Evolutionary conservation across 2,888 invertebrate genomes (phyloP).

Genomic region (Poecilobothrus nobilitatus): DNA sequence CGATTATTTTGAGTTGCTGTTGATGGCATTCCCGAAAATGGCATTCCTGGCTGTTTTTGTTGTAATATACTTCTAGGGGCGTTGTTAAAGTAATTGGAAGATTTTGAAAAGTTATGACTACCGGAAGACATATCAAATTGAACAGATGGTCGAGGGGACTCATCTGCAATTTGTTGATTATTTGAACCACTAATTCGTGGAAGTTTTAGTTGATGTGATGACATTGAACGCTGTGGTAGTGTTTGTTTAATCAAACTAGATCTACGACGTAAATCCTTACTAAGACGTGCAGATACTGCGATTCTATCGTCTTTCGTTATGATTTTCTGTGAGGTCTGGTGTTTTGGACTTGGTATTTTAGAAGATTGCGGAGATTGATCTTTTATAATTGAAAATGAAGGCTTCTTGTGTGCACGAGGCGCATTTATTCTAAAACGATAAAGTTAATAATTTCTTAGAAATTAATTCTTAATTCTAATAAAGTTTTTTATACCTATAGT

Average conservation of each 20-base stretch:
- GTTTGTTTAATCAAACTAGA: background rate
- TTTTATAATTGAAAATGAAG: constrained; percentile 61
- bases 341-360: constrained; percentile 44
- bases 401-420: constrained; percentile 53
- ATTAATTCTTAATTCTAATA: background rate
- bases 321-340: background rate
- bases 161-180: constrained; percentile 27
- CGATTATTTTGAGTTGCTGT: constrained; percentile 25
- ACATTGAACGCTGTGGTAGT: constrained; percentile 29
- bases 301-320: constrained; percentile 11
- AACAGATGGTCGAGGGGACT: constrained; percentile 40
- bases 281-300: constrained; percentile 20
- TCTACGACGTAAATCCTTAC: constrained; percentile 12
- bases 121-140: constrained; percentile 40
- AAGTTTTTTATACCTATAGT: constrained; percentile 34
- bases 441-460: background rate
- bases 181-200: constrained; percentile 24
- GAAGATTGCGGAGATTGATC: constrained; percentile 49
- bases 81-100: background rate
- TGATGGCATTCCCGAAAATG: constrained; percentile 11
- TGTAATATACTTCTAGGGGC: constrained; percentile 38
- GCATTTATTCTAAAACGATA: constrained; percentile 33
- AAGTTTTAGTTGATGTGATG: constrained; percentile 29
- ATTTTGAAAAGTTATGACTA: constrained; percentile 18
- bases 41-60: constrained; percentile 16